Conservation (phyloP, 2,888 invertebrate genomes). For the Hypercompe scribonia region DNA sequence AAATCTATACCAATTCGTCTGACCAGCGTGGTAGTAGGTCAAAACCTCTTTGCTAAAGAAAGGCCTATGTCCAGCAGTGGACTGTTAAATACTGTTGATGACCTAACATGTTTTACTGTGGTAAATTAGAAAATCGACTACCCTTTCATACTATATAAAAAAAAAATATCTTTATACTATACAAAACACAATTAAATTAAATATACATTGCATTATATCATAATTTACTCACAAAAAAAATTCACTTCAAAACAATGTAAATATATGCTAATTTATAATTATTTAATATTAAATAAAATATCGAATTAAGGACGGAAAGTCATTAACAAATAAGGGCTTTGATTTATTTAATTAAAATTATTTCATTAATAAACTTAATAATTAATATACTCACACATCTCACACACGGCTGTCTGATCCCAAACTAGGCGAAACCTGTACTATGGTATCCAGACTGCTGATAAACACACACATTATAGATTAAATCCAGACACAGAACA, state of each 20-base stretch:
- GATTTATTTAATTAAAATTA: conserved; percentile 19
- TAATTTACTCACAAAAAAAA: neutral
- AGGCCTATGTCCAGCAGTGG: too few relatives aligned
- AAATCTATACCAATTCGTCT: too few relatives aligned
- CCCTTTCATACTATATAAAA: neutral
- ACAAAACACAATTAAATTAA: neutral
- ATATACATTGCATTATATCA: conserved; percentile 4
- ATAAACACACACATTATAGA: too few relatives aligned
- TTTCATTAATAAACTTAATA: neutral
- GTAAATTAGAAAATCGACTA: neutral
- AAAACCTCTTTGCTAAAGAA: too few relatives aligned
- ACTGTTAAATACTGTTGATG: too few relatives aligned
- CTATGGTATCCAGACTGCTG: too few relatives aligned
- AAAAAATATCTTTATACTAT: neutral
- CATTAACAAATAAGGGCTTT: conserved; percentile 67
- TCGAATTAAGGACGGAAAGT: conserved; percentile 50
- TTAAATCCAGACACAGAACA: too few relatives aligned
- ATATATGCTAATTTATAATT: conserved; percentile 14
- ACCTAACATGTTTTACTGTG: too few relatives aligned
- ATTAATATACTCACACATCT: too few relatives aligned
- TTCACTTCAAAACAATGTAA: neutral
- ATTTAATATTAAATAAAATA: conserved; percentile 29
- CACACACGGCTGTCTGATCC: too few relatives aligned
- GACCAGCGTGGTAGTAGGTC: too few relatives aligned
- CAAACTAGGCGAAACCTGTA: too few relatives aligned